Percentiles rank a stretch among this genome's conserved stretches.
These are phyloP conservation scores for Thera obeliscata DNA, from an alignment of 2,888 invertebrate species.

Conservation along the genomic window DNA sequence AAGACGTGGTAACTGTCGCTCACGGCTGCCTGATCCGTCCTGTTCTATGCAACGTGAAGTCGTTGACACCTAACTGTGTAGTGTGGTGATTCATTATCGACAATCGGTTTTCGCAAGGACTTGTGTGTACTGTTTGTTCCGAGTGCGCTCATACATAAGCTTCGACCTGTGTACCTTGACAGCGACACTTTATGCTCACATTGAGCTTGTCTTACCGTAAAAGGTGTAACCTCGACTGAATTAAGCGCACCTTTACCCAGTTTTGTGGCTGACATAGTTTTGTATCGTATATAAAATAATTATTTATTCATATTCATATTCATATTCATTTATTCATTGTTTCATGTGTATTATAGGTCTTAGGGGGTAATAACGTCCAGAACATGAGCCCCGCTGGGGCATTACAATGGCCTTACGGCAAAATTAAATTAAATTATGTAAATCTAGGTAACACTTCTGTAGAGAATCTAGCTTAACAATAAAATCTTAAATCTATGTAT, in stretches of 20 bases:
- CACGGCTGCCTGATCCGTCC: constrained; percentile 64
- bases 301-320: too few relatives aligned
- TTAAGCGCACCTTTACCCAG: constrained; percentile 76
- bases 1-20: constrained; percentile 66
- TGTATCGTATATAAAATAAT: constrained; percentile 35
- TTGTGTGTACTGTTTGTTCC: constrained; percentile 65
- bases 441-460: too few relatives aligned
- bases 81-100: constrained; percentile 73
- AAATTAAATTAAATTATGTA: too few relatives aligned
- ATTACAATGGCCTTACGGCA: too few relatives aligned
- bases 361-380: too few relatives aligned
- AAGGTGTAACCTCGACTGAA: constrained; percentile 72
- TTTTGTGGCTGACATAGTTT: constrained; percentile 68
- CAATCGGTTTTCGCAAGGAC: constrained; percentile 61
- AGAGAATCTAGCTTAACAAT: too few relatives aligned
- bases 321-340: too few relatives aligned
- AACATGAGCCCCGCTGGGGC: too few relatives aligned
- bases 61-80: constrained; percentile 82
- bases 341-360: too few relatives aligned
- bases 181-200: constrained; percentile 68
- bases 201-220: constrained; percentile 77
- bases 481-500: too few relatives aligned
- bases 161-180: constrained; percentile 74
- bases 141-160: constrained; percentile 61
- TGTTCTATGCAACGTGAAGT: constrained; percentile 68